A percentile compares a stretch with the other conserved stretches of the same genome.
phyloP scores from a whole-genome alignment of 2,797 vertebrate species.

The Myotis findleyi region DNA sequence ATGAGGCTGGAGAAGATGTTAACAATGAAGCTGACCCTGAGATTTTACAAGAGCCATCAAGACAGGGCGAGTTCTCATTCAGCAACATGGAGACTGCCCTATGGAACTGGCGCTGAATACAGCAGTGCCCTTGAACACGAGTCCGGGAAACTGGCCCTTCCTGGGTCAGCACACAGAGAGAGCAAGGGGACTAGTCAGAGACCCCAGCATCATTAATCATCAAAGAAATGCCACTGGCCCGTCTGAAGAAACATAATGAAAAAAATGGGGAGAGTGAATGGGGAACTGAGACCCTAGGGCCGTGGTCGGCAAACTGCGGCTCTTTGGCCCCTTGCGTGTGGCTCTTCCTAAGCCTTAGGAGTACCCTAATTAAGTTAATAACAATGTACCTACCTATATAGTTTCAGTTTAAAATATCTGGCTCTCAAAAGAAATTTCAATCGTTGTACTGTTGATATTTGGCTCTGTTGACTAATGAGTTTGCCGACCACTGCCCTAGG shows the following conservation, averaged over 20 bases:
- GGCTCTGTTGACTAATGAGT: no score
- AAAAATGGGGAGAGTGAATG: background rate
- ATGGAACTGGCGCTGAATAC: background rate
- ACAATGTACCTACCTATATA: no score
- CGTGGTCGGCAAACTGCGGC: no score
- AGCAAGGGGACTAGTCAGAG: background rate
- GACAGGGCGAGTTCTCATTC: background rate
- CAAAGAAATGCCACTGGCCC: conserved; percentile 1
- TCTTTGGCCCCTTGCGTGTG: no score
- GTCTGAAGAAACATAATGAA: conserved; percentile 2
- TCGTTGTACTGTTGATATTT: no score
- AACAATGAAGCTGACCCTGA: background rate
- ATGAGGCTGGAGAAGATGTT: background rate
- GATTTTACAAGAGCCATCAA: background rate
- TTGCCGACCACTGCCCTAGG: background rate
- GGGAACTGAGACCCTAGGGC: background rate
- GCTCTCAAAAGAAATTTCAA: no score
- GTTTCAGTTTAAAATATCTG: no score
- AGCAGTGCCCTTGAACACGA: background rate
- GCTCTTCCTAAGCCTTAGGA: no score
- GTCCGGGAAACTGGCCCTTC: background rate
- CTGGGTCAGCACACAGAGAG: background rate
- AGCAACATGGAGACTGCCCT: background rate
- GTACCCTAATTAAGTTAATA: no score
- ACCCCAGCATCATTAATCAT: background rate